phyloP scores from a whole-genome alignment of 2,113 vertebrate species.

The Orycteropus afer region DNA sequence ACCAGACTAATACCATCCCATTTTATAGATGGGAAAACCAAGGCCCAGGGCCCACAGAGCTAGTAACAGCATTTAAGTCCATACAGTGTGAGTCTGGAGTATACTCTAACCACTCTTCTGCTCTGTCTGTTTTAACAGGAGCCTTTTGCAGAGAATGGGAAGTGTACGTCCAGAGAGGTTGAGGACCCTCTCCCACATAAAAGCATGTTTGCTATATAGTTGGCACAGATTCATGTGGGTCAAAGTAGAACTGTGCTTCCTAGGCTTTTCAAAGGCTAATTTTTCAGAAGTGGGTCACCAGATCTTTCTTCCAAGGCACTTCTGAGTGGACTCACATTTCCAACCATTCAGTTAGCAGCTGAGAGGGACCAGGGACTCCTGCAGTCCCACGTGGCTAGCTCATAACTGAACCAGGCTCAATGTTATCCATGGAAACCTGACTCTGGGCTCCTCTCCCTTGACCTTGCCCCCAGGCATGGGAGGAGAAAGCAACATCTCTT shows the following conservation, averaged over 20 bases:
- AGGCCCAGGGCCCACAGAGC: background rate
- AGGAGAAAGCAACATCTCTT: background rate
- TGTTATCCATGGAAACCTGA: fast-evolving
- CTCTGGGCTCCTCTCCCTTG: background rate
- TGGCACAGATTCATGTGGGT: background rate
- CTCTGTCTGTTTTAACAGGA: background rate
- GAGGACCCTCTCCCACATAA: fast-evolving
- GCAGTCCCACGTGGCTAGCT: background rate
- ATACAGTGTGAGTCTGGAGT: background rate
- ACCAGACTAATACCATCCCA: background rate
- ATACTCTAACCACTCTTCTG: background rate
- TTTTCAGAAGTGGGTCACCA: background rate
- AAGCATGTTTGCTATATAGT: background rate
- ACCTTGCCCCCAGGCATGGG: fast-evolving
- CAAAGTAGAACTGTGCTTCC: background rate
- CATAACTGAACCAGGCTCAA: background rate
- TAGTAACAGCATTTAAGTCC: background rate
- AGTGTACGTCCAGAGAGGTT: background rate
- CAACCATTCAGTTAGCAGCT: background rate
- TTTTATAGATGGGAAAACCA: background rate
- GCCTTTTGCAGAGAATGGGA: background rate
- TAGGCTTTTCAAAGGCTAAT: too few relatives aligned
- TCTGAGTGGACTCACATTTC: too few relatives aligned
- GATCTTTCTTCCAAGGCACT: background rate
- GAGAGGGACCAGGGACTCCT: background rate